Evolutionary conservation across 2,113 vertebrate genomes (phyloP).

Genomic region (Etheostoma cragini): DNA sequence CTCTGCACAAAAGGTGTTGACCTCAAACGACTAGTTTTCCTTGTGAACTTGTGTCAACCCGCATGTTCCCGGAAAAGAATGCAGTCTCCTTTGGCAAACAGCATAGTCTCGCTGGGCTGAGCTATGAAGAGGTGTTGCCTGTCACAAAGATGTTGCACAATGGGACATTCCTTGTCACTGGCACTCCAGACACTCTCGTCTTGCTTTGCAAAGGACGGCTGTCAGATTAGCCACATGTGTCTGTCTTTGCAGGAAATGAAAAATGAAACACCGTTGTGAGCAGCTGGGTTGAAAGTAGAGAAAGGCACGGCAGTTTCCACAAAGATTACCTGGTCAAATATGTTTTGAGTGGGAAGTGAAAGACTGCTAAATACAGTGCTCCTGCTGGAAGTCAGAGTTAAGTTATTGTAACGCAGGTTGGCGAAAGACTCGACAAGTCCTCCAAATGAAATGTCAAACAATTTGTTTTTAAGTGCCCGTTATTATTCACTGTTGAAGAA

Average conservation of each 20-base stretch:
- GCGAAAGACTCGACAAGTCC: background rate
- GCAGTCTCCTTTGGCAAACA: slow-evolving; percentile 57
- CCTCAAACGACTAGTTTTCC: slow-evolving; percentile 50
- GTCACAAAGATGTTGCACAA: slow-evolving; percentile 58
- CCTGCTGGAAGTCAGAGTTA: background rate
- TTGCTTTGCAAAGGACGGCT: slow-evolving; percentile 18
- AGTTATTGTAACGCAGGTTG: background rate
- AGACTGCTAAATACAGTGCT: background rate
- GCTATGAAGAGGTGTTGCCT: slow-evolving; percentile 38
- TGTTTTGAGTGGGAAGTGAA: background rate
- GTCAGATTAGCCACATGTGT: slow-evolving; percentile 49
- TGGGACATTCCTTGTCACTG: slow-evolving; percentile 51
- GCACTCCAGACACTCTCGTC: background rate
- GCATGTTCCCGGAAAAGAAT: slow-evolving; percentile 29
- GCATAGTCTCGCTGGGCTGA: background rate
- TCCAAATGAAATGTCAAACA: background rate
- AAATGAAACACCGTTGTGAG: background rate
- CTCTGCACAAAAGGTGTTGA: slow-evolving; percentile 57
- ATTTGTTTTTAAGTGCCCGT: background rate
- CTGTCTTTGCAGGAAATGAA: slow-evolving; percentile 37
- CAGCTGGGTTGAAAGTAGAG: background rate
- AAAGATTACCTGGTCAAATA: slow-evolving; percentile 18
- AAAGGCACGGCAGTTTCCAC: background rate
- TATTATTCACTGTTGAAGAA: background rate
- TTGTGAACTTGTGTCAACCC: slow-evolving; percentile 51